Percentiles rank a stretch among this genome's conserved stretches.
Conservation (phyloP, 1,140 invertebrate species). For the Phocides pigmalion region DNA sequence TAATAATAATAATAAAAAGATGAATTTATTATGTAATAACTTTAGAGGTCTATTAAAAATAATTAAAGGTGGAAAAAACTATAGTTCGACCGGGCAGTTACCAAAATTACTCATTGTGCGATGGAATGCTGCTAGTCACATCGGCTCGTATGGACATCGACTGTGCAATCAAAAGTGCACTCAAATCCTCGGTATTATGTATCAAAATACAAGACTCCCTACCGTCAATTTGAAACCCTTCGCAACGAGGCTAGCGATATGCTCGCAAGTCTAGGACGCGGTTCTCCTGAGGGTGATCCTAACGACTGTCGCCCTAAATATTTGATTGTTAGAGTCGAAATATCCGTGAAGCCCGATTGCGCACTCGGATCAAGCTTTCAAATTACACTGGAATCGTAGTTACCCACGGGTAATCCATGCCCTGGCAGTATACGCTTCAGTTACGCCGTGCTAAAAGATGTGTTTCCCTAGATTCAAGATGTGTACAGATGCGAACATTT, state of each 20-base stretch:
- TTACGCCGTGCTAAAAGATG: slow-evolving; percentile 30
- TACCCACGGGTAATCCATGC: slow-evolving; percentile 67
- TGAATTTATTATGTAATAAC: too few species aligned
- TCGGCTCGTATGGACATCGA: slow-evolving; percentile 45
- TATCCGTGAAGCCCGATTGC: slow-evolving; percentile 55
- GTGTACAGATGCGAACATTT: slow-evolving; percentile 35
- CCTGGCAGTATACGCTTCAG: slow-evolving; percentile 47
- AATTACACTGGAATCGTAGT: slow-evolving; percentile 59
- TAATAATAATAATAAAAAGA: too few species aligned
- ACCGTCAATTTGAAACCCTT: slow-evolving; percentile 49
- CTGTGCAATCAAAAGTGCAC: slow-evolving; percentile 66
- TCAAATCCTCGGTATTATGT: slow-evolving; percentile 60
- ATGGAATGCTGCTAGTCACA: slow-evolving; percentile 75
- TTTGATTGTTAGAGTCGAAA: slow-evolving; percentile 77
- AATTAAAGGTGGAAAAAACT: too few species aligned
- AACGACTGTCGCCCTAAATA: slow-evolving; percentile 80
- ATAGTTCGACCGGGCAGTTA: too few species aligned
- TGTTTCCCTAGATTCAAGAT: slow-evolving; percentile 25
- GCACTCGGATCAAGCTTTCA: slow-evolving; percentile 62
- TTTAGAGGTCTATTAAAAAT: too few species aligned
- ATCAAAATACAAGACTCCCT: slow-evolving; percentile 58
- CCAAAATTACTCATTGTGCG: slow-evolving; percentile 84
- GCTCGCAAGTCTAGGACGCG: slow-evolving; percentile 71
- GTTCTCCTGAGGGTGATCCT: slow-evolving; percentile 68
- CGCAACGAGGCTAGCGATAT: slow-evolving; percentile 42